phyloP scores from a whole-genome alignment of 2,113 vertebrate genomes.

The Myrmophylax atrothorax region DNA sequence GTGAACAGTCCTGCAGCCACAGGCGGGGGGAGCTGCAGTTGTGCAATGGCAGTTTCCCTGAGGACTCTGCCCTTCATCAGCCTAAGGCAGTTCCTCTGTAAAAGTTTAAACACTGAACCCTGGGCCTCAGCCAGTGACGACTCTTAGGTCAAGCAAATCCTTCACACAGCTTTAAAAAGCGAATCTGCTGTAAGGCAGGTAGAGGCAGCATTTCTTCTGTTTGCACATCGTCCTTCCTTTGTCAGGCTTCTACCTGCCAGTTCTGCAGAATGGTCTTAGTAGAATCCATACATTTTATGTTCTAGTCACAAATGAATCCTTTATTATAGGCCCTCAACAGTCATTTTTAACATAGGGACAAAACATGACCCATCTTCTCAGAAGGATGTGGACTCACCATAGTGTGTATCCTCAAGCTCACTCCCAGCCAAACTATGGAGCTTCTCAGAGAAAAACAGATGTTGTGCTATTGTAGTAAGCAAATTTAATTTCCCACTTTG shows the following conservation, averaged over 20 bases:
- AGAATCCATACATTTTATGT: neutral
- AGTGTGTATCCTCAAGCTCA: neutral
- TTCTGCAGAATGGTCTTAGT: neutral
- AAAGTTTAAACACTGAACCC: neutral
- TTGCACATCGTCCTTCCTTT: neutral
- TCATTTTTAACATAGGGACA: neutral
- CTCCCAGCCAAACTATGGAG: neutral
- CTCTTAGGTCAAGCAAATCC: neutral
- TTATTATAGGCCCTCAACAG: neutral
- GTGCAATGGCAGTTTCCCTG: neutral
- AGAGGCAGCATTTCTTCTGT: neutral
- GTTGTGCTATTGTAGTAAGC: neutral
- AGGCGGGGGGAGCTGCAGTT: neutral
- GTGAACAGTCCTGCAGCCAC: neutral
- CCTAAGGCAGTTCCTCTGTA: neutral
- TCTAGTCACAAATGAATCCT: neutral
- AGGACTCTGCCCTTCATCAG: neutral
- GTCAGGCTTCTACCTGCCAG: neutral
- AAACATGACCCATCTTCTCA: neutral
- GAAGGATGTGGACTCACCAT: neutral
- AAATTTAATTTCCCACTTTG: neutral
- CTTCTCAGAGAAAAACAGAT: neutral
- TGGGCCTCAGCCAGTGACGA: neutral
- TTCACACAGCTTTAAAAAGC: neutral
- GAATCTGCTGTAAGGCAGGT: neutral